Base-by-base conservation (phyloP, 2,113 vertebrate species). In the Cricetomys ansorgei region DNA sequence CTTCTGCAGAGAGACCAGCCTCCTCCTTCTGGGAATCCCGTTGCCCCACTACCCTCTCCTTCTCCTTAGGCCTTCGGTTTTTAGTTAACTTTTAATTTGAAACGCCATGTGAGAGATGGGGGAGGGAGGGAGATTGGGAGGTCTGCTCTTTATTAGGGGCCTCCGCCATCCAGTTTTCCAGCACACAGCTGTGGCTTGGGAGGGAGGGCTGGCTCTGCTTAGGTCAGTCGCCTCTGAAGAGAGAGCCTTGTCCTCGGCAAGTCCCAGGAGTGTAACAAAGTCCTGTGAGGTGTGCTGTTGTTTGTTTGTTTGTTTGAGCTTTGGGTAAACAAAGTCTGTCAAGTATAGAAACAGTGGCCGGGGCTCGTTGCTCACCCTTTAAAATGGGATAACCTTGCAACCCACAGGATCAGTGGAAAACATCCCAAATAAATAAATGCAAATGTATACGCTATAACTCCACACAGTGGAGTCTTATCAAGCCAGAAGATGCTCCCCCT, bases 91-190 rank as follows among this genome's bases (percentile, higher is more conserved):
- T 97, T 98, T 98, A 97, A 97, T 97, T 98, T 97, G 97, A 98
- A 97, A 96, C 50, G 53, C 70, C 84, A 1, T 2, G 62, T 31
- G 77, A 48, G 79, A 69, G n/a, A 55, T 77, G 62, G 43, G 29
- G 94, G 95, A 90, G n/a, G 96, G 64, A 64, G 15, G 3, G 86
- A 55, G 91, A 29, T 95, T 73, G 95, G 96, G 97, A 98, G 96
- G 97, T 97, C 97, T 98, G 97, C 93, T 97, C 95, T 97, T 91
- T 93, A 98, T 98, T 98, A 98, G 86, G 86, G 93, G 95, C 89
- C 96, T 62, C 50, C 25, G 86, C 40, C 72, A 8, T 75, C 94
- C 92, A 76, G 96, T 80, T 92, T 95, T 91, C 95, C 94, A 88
- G 3, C 88, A 19, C 95, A 91, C 97, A 97, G 97, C 97, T 97